Percentiles rank a stretch among this genome's conserved stretches.
Conservation (phyloP, 2,888 invertebrate species). For the Oxycera nigricornis region DNA sequence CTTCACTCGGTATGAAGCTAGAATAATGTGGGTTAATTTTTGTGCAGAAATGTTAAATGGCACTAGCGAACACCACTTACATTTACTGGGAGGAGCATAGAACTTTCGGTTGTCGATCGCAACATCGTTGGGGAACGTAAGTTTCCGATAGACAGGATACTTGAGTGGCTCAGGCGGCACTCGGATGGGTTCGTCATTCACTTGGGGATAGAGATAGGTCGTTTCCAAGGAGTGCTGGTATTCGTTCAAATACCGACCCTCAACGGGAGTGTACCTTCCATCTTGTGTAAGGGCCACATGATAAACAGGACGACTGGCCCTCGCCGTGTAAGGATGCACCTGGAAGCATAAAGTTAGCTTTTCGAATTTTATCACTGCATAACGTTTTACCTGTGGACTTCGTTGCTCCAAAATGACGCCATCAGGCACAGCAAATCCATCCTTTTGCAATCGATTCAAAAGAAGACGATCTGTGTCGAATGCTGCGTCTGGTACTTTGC, state of each 20-base stretch:
- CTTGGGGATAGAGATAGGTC: conserved; percentile 66
- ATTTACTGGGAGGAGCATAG: conserved; percentile 12
- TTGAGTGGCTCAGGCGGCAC: conserved; percentile 50
- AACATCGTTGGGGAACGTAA: conserved; percentile 56
- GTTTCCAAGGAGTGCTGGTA: conserved; percentile 65
- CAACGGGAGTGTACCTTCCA: conserved; percentile 64
- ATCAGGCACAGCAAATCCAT: conserved; percentile 68
- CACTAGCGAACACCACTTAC: conserved; percentile 12
- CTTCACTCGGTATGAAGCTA: conserved; percentile 41
- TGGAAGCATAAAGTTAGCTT: too few species aligned
- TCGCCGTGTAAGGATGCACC: conserved; percentile 59
- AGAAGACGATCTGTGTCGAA: conserved; percentile 68
- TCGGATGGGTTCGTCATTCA: conserved; percentile 54
- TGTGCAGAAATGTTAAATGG: neutral
- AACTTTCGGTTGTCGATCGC: conserved; percentile 44
- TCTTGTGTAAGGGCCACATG: conserved; percentile 65
- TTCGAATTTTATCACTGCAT: neutral
- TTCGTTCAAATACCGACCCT: conserved; percentile 62
- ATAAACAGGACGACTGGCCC: conserved; percentile 57
- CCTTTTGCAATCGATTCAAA: conserved; percentile 68
- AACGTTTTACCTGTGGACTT: conserved; percentile 57
- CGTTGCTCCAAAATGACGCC: conserved; percentile 66
- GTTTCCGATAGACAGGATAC: conserved; percentile 55
- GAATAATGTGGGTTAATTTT: neutral
- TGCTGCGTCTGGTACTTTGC: conserved; percentile 70